Conservation (phyloP, 2,888 invertebrate genomes). For the Microchrysa polita region DNA sequence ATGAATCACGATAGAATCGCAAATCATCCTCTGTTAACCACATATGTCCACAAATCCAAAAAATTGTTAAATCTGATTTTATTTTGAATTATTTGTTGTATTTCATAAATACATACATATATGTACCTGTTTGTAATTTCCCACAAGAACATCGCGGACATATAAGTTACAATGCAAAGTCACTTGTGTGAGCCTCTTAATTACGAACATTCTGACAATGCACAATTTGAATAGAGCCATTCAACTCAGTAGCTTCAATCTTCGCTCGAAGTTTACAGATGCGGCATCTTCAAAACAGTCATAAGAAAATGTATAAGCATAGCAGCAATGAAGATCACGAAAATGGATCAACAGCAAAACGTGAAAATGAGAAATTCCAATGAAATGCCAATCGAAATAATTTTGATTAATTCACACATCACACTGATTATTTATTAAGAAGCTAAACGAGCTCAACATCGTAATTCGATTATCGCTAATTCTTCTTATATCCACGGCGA, state of each 20-base stretch:
- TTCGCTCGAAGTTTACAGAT: not conserved
- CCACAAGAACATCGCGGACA: too few species aligned
- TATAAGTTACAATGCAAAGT: too few species aligned
- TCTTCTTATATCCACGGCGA: constrained; percentile 1
- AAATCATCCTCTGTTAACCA: too few species aligned
- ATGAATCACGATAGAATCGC: too few species aligned
- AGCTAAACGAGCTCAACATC: constrained; percentile 18
- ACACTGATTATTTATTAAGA: constrained; percentile 22
- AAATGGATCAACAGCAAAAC: constrained; percentile 5
- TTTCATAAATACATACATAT: too few species aligned
- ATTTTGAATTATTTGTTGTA: too few species aligned
- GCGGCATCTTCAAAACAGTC: constrained; percentile 24
- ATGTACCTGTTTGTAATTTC: too few species aligned
- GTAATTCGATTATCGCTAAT: constrained; percentile 31
- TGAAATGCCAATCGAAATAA: not conserved
- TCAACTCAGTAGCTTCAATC: not conserved
- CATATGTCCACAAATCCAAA: too few species aligned
- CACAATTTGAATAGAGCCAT: not conserved
- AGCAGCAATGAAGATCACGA: not conserved
- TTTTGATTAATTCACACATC: constrained; percentile 34
- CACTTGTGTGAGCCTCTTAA: too few species aligned
- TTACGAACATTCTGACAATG: constrained; percentile 10
- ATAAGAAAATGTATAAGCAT: not conserved
- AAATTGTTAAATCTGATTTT: too few species aligned
- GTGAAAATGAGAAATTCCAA: not conserved